phyloP scores from a whole-genome alignment of 2,797 vertebrate genomes.

The Micromesistius poutassou region DNA sequence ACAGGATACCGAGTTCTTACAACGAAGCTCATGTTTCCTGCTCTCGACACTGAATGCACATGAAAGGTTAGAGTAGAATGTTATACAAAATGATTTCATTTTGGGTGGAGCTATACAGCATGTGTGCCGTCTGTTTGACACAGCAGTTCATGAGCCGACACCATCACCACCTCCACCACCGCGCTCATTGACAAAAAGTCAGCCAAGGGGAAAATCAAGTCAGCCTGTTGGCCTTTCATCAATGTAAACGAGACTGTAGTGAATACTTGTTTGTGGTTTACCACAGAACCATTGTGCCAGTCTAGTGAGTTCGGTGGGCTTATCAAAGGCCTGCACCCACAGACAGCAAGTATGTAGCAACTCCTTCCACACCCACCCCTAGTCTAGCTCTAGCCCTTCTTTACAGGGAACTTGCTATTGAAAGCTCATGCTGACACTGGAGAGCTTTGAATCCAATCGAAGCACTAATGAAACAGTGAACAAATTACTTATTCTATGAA shows the following conservation, averaged over 20 bases:
- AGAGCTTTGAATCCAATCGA: neutral
- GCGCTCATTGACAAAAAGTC: conserved; percentile 48
- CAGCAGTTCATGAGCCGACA: neutral
- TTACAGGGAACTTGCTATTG: neutral
- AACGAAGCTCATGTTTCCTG: neutral
- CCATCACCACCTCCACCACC: neutral
- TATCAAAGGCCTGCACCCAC: neutral
- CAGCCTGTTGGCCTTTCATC: neutral
- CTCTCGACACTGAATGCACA: neutral
- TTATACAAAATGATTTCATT: neutral
- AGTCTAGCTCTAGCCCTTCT: neutral
- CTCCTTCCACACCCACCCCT: neutral
- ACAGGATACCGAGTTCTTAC: too few relatives aligned
- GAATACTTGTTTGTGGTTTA: neutral
- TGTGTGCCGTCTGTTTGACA: neutral
- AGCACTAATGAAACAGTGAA: neutral
- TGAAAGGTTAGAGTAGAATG: neutral
- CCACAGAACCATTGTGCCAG: neutral
- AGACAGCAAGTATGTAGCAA: neutral
- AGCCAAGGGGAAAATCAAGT: conserved; percentile 59
- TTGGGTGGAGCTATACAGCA: neutral
- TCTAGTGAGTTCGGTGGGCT: neutral
- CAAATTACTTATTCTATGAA: neutral
- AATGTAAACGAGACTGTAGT: neutral
- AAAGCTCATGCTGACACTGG: neutral